A percentile compares a stretch with the other conserved stretches of the same genome.
phyloP scores from a whole-genome alignment of 2,113 vertebrate species.

The Lophius piscatorius region DNA sequence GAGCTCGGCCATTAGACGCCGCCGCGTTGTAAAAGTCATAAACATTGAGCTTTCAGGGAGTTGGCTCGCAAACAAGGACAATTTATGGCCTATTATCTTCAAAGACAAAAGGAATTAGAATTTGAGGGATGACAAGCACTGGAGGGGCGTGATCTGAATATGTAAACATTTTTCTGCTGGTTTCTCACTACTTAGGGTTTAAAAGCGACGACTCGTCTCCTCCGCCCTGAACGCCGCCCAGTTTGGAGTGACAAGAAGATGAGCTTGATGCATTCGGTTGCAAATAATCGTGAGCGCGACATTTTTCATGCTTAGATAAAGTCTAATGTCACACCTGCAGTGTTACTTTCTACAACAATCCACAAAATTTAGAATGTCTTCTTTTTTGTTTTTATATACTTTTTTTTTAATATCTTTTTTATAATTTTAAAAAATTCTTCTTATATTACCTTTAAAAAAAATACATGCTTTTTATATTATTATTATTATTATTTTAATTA shows the following conservation, averaged over 20 bases:
- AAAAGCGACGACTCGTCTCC: conserved; percentile 66
- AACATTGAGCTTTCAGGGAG: conserved; percentile 75
- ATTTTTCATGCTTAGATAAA: conserved; percentile 41
- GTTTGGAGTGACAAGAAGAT: conserved; percentile 45
- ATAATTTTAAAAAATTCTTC: too few relatives aligned
- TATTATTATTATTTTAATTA: too few relatives aligned
- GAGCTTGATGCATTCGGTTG: conserved; percentile 59
- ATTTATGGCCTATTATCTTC: conserved; percentile 80
- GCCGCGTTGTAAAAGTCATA: conserved; percentile 70
- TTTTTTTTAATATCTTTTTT: too few relatives aligned
- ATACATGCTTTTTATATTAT: too few relatives aligned
- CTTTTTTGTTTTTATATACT: too few relatives aligned
- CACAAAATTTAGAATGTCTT: conserved; percentile 29
- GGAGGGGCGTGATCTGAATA: conserved; percentile 75
- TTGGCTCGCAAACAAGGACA: conserved; percentile 80
- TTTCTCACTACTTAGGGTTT: conserved; percentile 54
- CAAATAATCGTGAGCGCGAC: conserved; percentile 52
- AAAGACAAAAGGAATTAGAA: conserved; percentile 81
- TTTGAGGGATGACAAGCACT: conserved; percentile 78
- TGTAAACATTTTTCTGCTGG: conserved; percentile 66
- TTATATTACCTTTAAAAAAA: too few relatives aligned
- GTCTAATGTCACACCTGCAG: conserved; percentile 39
- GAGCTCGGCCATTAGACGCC: conserved; percentile 66
- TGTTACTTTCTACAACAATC: conserved; percentile 35
- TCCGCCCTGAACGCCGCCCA: conserved; percentile 38